phyloP scores from a whole-genome alignment of 2,113 vertebrate species.

The Tor tambroides region DNA sequence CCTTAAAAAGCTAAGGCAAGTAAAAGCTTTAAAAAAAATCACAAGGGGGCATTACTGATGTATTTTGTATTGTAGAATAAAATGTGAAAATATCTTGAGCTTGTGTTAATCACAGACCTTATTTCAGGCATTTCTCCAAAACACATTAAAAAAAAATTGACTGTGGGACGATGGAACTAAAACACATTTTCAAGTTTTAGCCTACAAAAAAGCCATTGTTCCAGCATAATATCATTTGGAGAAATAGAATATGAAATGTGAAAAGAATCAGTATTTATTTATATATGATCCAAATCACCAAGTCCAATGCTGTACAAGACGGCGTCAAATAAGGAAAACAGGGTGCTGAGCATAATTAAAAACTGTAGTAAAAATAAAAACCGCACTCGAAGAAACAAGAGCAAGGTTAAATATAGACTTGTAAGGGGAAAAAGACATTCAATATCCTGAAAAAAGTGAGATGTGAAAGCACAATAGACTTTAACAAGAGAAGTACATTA shows the following conservation, averaged over 20 bases:
- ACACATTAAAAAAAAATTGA: no score
- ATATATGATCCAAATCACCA: background rate
- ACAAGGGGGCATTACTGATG: background rate
- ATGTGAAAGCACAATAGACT: no score
- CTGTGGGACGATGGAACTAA: background rate
- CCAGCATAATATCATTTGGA: background rate
- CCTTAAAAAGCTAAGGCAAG: background rate
- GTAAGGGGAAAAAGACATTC: background rate
- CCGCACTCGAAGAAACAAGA: background rate
- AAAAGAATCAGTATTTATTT: background rate
- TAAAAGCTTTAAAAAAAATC: background rate
- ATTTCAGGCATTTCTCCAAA: no score
- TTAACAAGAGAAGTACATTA: no score
- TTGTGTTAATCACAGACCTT: background rate
- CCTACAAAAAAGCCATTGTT: no score
- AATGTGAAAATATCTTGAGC: background rate
- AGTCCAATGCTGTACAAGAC: no score
- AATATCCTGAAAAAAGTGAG: background rate
- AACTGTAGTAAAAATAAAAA: background rate
- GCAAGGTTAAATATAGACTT: background rate
- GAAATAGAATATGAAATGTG: background rate
- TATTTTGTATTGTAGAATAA: background rate
- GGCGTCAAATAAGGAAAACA: background rate
- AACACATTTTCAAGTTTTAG: background rate
- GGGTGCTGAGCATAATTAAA: background rate